These are phyloP conservation scores for Sinopyrophorus schimmeli DNA, from an alignment of 2,888 invertebrate species.

Conservation along the genomic window DNA sequence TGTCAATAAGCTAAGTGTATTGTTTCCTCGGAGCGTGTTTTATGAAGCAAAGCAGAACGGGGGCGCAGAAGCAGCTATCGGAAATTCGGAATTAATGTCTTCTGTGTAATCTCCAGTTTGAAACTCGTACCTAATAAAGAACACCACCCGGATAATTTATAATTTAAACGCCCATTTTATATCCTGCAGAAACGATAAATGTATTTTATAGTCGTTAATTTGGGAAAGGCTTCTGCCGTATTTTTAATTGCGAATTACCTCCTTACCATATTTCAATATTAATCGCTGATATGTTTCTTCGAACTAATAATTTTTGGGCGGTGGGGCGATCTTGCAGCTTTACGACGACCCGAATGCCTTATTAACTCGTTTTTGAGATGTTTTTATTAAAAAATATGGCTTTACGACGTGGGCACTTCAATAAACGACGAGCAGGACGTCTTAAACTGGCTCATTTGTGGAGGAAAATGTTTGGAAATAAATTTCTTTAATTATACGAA, in stretches of 20 bases:
- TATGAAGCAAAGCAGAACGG: constrained; percentile 28
- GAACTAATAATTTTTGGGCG: background rate
- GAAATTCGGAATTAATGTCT: constrained; percentile 49
- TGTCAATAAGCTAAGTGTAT: constrained; percentile 39
- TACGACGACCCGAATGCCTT: no score
- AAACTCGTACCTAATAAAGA: constrained; percentile 45
- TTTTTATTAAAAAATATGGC: no score
- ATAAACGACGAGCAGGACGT: no score
- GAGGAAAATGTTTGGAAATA: no score
- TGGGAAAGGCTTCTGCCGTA: constrained; percentile 32
- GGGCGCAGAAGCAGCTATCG: constrained; percentile 39
- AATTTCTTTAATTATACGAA: no score
- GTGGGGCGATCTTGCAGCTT: no score
- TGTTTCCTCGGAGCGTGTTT: constrained; percentile 37
- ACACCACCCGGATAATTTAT: constrained; percentile 42
- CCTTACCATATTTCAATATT: constrained; percentile 23
- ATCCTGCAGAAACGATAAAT: constrained; percentile 42
- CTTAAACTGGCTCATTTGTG: no score
- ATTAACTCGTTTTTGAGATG: no score
- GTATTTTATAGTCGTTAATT: constrained; percentile 44
- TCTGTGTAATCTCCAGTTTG: constrained; percentile 48
- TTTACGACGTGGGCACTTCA: no score
- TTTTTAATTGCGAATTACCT: constrained; percentile 24
- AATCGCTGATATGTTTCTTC: constrained; percentile 15
- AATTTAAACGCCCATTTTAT: constrained; percentile 43